Evolutionary conservation across 2,797 vertebrate species (phyloP).

Genomic region (Eospalax fontanierii): DNA sequence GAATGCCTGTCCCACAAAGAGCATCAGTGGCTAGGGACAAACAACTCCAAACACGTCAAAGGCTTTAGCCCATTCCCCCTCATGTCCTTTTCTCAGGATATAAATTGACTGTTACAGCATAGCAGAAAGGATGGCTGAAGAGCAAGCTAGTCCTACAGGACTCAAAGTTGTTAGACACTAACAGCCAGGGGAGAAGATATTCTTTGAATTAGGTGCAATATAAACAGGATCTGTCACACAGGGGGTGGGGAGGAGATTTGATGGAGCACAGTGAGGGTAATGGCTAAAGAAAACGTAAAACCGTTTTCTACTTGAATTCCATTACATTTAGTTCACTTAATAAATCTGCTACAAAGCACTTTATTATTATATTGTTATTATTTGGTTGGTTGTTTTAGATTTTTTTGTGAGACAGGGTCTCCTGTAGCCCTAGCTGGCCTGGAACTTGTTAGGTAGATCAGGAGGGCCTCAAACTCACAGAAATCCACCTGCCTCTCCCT

Average conservation of each 20-base stretch:
- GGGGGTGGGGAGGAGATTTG: not conserved
- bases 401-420: too few species aligned
- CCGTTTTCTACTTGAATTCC: not conserved
- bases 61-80: not conserved
- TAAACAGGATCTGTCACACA: not conserved
- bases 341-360: not conserved
- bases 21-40: not conserved
- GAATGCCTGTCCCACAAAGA: not conserved
- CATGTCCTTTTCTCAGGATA: not conserved
- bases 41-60: not conserved
- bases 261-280: not conserved
- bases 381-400: too few species aligned
- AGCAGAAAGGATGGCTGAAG: too few species aligned
- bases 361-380: not conserved
- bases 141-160: too few species aligned
- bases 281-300: not conserved
- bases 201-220: not conserved
- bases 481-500: too few species aligned
- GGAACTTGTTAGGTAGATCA: too few species aligned
- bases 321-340: slow-evolving; percentile 2
- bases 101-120: not conserved
- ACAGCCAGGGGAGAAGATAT: not conserved
- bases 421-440: too few species aligned
- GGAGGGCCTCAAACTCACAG: too few species aligned
- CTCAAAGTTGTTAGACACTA: not conserved